Evolutionary conservation across 2,797 vertebrate genomes (phyloP).

Genomic region (Ispidina picta): DNA sequence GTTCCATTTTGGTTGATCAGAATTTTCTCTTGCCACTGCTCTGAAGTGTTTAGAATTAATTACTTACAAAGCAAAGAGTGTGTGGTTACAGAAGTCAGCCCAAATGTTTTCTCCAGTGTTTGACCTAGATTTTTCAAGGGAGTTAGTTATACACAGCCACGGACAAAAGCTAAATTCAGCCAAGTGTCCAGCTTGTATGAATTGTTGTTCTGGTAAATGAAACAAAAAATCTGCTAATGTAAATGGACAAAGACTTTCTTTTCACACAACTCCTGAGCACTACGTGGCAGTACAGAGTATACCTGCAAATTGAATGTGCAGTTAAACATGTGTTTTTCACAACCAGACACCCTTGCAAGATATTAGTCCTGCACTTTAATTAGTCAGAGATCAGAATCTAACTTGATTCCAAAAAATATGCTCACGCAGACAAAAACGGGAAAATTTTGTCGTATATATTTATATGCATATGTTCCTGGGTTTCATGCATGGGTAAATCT

Average conservation of each 20-base stretch:
- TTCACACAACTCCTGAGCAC: neutral
- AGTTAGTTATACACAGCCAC: neutral
- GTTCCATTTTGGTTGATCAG: neutral
- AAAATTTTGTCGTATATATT: neutral
- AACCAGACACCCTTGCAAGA: neutral
- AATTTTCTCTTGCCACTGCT: neutral
- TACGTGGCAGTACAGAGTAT: neutral
- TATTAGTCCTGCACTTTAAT: neutral
- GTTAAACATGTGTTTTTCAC: neutral
- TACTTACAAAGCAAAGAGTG: neutral
- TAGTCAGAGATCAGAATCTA: constrained; percentile 12
- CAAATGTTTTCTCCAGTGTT: neutral
- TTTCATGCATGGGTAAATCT: neutral
- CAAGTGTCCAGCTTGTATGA: neutral
- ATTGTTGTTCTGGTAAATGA: neutral
- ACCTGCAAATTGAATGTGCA: neutral
- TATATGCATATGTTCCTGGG: neutral
- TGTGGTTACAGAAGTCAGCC: neutral
- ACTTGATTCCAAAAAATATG: neutral
- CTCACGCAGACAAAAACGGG: neutral
- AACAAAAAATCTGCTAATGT: neutral
- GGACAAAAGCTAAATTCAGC: neutral
- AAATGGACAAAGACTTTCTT: neutral
- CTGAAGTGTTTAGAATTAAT: neutral
- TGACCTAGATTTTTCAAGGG: constrained; percentile 28